Conservation (phyloP, 2,888 invertebrate genomes). For the Vesta saturnalis region DNA sequence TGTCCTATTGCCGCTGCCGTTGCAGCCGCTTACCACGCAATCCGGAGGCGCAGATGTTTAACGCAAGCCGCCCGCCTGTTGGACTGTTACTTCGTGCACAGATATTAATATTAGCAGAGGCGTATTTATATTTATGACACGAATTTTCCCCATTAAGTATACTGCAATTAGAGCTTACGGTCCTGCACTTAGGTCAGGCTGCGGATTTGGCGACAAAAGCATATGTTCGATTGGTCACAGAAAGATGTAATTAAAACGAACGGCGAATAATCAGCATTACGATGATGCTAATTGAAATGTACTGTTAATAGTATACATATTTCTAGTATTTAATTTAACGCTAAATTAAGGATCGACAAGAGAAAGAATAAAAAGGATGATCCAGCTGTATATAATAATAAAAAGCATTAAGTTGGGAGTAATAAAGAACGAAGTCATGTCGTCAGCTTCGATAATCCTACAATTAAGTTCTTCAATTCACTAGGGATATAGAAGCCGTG, state of each 20-base stretch:
- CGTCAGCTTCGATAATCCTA: conserved; percentile 36
- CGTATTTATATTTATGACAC: conserved; percentile 10
- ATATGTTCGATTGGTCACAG: conserved; percentile 13
- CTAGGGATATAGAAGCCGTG: conserved; percentile 35
- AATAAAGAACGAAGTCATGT: conserved; percentile 26
- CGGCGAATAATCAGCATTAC: conserved; percentile 7
- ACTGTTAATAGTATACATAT: not conserved
- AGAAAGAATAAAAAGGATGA: not conserved
- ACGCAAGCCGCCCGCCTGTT: conserved; percentile 26
- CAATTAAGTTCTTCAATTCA: conserved; percentile 39
- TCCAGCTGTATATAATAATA: conserved; percentile 7
- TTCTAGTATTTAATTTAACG: not conserved
- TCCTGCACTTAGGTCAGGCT: conserved; percentile 34
- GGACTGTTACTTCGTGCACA: conserved; percentile 14
- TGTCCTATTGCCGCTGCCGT: conserved; percentile 31
- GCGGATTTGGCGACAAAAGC: conserved; percentile 23
- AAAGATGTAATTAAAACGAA: conserved; percentile 23
- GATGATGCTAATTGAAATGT: conserved; percentile 24
- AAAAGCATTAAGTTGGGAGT: conserved; percentile 4
- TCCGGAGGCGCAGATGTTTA: conserved; percentile 42
- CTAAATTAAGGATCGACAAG: not conserved
- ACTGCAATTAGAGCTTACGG: conserved; percentile 29
- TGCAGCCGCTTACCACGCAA: conserved; percentile 37
- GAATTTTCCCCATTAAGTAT: not conserved
- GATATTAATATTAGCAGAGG: conserved; percentile 22